phyloP scores from a whole-genome alignment of 2,888 invertebrate genomes.

The Trachelus iudaicus region DNA sequence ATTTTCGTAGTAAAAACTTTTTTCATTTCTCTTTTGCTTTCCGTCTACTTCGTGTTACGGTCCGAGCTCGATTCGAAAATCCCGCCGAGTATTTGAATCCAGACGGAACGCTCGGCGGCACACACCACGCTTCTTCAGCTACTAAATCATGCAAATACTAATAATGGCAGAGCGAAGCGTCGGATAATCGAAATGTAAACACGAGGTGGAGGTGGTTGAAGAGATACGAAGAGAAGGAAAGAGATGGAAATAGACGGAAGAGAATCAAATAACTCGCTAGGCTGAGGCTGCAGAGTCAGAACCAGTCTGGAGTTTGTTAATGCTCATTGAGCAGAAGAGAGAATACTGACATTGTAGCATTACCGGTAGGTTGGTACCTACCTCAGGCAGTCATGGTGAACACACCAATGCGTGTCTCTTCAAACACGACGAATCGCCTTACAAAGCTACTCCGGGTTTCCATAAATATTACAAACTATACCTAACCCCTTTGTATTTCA shows the following conservation, averaged over 20 bases:
- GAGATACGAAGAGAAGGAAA: background rate
- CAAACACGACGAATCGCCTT: background rate
- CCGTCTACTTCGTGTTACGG: background rate
- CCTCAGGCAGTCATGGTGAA: background rate
- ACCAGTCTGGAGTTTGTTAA: background rate
- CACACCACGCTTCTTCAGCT: constrained; percentile 38
- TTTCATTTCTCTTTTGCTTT: background rate
- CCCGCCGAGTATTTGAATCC: background rate
- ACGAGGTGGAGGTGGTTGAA: constrained; percentile 30
- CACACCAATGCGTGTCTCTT: background rate
- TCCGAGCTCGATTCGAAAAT: background rate
- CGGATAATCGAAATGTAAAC: constrained; percentile 62
- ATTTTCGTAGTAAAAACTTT: background rate
- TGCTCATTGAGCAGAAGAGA: background rate
- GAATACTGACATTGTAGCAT: background rate
- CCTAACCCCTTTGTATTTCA: background rate
- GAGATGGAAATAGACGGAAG: background rate
- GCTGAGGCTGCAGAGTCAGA: background rate
- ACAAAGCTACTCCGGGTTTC: background rate
- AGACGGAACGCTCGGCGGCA: background rate
- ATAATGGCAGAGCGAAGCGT: constrained; percentile 53
- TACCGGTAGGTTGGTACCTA: background rate
- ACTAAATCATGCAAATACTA: constrained; percentile 61
- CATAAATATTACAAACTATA: background rate
- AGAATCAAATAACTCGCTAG: background rate